A percentile compares a stretch with the other conserved stretches of the same genome.
Evolutionary conservation across 2,888 invertebrate species (phyloP).

Genomic region (Leptinotarsa rubiginosa): DNA sequence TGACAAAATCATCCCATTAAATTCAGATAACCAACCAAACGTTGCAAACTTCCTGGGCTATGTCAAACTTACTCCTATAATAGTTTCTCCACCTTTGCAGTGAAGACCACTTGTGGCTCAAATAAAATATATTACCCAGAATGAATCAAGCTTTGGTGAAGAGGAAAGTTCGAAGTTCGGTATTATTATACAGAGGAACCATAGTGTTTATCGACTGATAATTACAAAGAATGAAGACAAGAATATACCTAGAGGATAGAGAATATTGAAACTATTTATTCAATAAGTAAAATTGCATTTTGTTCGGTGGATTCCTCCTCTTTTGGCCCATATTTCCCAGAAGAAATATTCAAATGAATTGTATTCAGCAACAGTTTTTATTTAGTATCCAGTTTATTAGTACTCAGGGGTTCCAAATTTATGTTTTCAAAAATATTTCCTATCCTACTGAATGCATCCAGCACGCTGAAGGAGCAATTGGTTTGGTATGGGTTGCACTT

Average conservation of each 20-base stretch:
- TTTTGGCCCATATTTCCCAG: too few relatives aligned
- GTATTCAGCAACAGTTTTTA: neutral
- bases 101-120: slow-evolving; percentile 22
- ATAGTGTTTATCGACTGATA: too few relatives aligned
- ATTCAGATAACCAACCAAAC: too few relatives aligned
- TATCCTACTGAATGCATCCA: slow-evolving; percentile 67
- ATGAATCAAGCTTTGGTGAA: slow-evolving; percentile 23
- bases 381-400: slow-evolving; percentile 6
- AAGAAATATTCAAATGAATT: neutral
- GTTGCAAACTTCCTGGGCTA: neutral
- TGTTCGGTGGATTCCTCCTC: too few relatives aligned
- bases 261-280: too few relatives aligned
- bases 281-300: too few relatives aligned
- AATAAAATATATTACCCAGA: slow-evolving; percentile 19
- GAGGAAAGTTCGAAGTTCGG: neutral
- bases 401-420: slow-evolving; percentile 2
- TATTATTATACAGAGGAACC: neutral
- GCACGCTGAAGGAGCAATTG: slow-evolving; percentile 69
- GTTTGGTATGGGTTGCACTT: slow-evolving; percentile 68
- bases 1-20: too few relatives aligned
- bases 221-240: too few relatives aligned
- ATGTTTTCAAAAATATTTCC: slow-evolving; percentile 19
- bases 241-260: too few relatives aligned
- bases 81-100: neutral
- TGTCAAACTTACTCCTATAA: neutral